Conservation (phyloP, 2,888 invertebrate species). For the Esperia sulphurella region DNA sequence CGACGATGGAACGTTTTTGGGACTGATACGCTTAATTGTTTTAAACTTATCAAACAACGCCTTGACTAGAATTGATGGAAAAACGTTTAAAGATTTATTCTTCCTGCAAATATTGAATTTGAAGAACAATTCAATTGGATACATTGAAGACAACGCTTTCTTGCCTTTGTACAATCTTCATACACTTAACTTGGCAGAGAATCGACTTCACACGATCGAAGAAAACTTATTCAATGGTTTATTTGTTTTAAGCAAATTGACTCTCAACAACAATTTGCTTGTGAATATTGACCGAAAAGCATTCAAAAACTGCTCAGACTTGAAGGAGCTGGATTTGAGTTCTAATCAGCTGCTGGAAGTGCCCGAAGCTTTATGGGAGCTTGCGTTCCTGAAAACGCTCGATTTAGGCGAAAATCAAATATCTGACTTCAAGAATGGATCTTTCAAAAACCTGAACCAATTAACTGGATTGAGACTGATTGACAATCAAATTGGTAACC, state of each 20-base stretch:
- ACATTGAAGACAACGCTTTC: slow-evolving; percentile 93
- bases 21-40: slow-evolving; percentile 90
- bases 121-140: slow-evolving; percentile 92
- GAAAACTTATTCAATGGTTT: slow-evolving; percentile 90
- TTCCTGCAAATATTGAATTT: slow-evolving; percentile 92
- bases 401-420: slow-evolving; percentile 96
- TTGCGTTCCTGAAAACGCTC: slow-evolving; percentile 90
- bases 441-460: slow-evolving; percentile 91
- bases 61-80: slow-evolving; percentile 89
- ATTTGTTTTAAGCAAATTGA: slow-evolving; percentile 90
- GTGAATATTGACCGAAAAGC: slow-evolving; percentile 88
- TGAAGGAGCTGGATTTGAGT: slow-evolving; percentile 93
- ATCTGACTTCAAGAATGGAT: slow-evolving; percentile 88
- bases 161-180: slow-evolving; percentile 92
- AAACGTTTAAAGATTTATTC: slow-evolving; percentile 92
- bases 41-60: slow-evolving; percentile 92
- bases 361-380: slow-evolving; percentile 89
- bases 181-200: slow-evolving; percentile 93
- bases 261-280: slow-evolving; percentile 91
- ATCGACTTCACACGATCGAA: slow-evolving; percentile 89
- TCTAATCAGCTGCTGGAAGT: slow-evolving; percentile 90
- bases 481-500: slow-evolving; percentile 92
- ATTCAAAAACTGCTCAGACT: slow-evolving; percentile 91
- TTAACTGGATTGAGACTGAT: slow-evolving; percentile 92
- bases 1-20: slow-evolving; percentile 91